phyloP scores from a whole-genome alignment of 2,113 vertebrate species.

The Chloropsis cyanopogon region DNA sequence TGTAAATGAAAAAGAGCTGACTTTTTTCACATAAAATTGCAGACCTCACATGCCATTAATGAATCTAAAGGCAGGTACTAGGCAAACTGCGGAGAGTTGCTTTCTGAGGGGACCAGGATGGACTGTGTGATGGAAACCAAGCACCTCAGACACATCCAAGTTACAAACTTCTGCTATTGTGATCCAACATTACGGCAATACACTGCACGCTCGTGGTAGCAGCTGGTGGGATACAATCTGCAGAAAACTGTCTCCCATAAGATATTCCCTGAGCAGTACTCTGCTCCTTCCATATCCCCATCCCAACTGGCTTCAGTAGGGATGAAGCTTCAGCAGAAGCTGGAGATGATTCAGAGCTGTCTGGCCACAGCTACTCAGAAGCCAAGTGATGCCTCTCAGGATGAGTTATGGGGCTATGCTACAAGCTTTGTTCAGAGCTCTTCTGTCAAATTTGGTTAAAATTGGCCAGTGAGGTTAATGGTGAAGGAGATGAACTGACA shows the following conservation, averaged over 20 bases:
- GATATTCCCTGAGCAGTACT: background rate
- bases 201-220: background rate
- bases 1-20: background rate
- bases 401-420: background rate
- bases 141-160: background rate
- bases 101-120: background rate
- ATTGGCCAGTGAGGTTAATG: background rate
- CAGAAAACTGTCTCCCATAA: background rate
- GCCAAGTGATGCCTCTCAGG: background rate
- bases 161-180: background rate
- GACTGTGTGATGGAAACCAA: background rate
- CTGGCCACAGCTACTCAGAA: background rate
- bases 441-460: slow-evolving; percentile 24
- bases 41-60: background rate
- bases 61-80: background rate
- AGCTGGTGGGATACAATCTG: background rate
- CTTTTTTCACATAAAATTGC: background rate
- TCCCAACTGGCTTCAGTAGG: background rate
- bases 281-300: background rate
- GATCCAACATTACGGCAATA: background rate
- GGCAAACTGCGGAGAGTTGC: background rate
- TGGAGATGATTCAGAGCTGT: background rate
- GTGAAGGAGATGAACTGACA: background rate
- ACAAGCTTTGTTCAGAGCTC: background rate
- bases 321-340: background rate